Conservation (phyloP, 2,888 invertebrate species). For the Andrena camellia region DNA sequence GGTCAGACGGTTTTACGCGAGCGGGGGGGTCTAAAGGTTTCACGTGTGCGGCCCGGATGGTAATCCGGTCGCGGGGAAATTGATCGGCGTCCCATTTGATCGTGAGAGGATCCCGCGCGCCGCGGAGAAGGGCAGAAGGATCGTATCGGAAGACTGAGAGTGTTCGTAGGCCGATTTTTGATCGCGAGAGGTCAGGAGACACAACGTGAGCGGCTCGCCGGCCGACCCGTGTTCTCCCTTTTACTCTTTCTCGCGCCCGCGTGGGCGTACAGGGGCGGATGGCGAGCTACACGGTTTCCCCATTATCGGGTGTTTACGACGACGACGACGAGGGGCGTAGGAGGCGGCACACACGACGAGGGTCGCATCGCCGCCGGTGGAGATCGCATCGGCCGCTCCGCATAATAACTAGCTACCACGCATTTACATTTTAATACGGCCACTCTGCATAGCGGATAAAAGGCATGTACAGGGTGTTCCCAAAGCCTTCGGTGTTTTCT, state of each 20-base stretch:
- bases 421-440: conserved; percentile 81
- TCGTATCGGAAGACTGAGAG: conserved; percentile 1
- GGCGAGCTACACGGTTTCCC: conserved; percentile 79
- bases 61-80: conserved; percentile 27
- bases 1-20: conserved; percentile 41
- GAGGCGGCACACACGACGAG: conserved; percentile 66
- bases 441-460: conserved; percentile 74
- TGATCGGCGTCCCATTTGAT: conserved; percentile 37
- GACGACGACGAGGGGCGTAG: conserved; percentile 65
- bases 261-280: conserved; percentile 65
- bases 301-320: conserved; percentile 81
- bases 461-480: conserved; percentile 55
- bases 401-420: conserved; percentile 79
- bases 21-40: conserved; percentile 34
- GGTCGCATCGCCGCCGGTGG: conserved; percentile 72
- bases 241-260: conserved; percentile 51
- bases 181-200: conserved; percentile 50
- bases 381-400: conserved; percentile 76
- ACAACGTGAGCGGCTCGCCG: conserved; percentile 11
- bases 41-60: conserved; percentile 22
- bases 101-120: not conserved
- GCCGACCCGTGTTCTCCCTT: conserved; percentile 14
- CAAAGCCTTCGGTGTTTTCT: not conserved
- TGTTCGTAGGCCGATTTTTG: conserved; percentile 53
- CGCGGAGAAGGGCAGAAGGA: not conserved